Percentiles rank a stretch among this genome's conserved stretches.
Conservation (phyloP, 2,888 invertebrate genomes). For the Eupeodes luniger region DNA sequence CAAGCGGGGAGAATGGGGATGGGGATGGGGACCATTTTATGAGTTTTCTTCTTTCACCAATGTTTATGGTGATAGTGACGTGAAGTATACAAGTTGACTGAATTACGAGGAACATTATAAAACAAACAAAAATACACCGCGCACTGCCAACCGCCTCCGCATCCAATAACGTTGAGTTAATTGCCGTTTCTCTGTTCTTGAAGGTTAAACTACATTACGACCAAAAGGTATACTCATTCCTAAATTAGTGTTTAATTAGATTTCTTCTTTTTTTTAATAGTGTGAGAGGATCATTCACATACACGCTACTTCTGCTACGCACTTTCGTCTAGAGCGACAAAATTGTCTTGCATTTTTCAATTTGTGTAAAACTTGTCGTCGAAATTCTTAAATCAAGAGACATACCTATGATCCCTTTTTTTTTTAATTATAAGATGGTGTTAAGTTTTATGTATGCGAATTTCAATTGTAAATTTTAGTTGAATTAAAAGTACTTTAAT, state of each 20-base stretch:
- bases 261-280: conserved; percentile 21
- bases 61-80: conserved; percentile 29
- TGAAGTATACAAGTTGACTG: conserved; percentile 37
- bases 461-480: background rate
- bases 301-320: background rate
- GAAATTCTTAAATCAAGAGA: background rate
- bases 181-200: conserved; percentile 57
- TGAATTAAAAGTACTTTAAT: background rate
- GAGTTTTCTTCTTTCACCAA: conserved; percentile 34
- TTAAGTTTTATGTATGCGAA: background rate
- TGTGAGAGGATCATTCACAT: conserved; percentile 3
- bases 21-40: conserved; percentile 31
- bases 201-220: conserved; percentile 32
- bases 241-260: conserved; percentile 71
- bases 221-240: conserved; percentile 57
- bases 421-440: background rate
- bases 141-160: too few species aligned
- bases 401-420: background rate
- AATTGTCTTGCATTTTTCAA: background rate
- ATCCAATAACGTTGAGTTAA: conserved; percentile 35
- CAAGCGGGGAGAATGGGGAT: background rate
- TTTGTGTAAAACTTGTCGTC: background rate
- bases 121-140: conserved; percentile 56
- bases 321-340: background rate
- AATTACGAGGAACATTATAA: conserved; percentile 41